These are phyloP conservation scores for Indicator maculatus DNA, from an alignment of 2,113 vertebrate species.

Conservation along the genomic window DNA sequence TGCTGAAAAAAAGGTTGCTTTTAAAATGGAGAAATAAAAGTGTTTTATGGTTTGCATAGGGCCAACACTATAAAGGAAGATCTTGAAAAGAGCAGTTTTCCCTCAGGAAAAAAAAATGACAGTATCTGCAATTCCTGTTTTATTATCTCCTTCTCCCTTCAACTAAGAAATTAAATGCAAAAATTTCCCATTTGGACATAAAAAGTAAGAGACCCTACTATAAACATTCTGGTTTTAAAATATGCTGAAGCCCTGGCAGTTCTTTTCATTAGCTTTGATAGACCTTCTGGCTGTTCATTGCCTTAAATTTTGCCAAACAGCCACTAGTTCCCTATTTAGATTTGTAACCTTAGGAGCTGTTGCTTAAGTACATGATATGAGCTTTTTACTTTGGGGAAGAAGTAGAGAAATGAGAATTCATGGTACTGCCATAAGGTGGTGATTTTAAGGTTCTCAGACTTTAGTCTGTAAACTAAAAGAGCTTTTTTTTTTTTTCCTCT, in stretches of 20 bases:
- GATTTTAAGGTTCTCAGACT: neutral
- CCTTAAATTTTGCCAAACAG: neutral
- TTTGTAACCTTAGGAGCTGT: neutral
- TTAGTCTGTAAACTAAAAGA: neutral
- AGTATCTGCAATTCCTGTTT: neutral
- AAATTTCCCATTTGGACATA: neutral
- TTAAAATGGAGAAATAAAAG: conserved; percentile 19
- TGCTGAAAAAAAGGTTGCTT: conserved; percentile 11
- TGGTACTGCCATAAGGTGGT: neutral
- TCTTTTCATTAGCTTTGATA: neutral
- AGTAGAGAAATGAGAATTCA: neutral
- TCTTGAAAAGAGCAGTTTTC: neutral
- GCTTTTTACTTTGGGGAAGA: neutral
- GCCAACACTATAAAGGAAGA: neutral
- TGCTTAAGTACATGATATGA: neutral
- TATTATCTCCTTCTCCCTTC: neutral
- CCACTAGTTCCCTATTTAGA: neutral
- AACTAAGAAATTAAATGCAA: neutral
- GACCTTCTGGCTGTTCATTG: neutral
- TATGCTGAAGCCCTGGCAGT: neutral
- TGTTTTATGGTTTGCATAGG: neutral
- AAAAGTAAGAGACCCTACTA: neutral
- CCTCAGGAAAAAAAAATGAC: neutral
- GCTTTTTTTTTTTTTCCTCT: neutral
- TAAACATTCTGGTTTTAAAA: neutral